Evolutionary conservation across 1,140 invertebrate species (phyloP).

Genomic region (Steinernema feltiae): DNA sequence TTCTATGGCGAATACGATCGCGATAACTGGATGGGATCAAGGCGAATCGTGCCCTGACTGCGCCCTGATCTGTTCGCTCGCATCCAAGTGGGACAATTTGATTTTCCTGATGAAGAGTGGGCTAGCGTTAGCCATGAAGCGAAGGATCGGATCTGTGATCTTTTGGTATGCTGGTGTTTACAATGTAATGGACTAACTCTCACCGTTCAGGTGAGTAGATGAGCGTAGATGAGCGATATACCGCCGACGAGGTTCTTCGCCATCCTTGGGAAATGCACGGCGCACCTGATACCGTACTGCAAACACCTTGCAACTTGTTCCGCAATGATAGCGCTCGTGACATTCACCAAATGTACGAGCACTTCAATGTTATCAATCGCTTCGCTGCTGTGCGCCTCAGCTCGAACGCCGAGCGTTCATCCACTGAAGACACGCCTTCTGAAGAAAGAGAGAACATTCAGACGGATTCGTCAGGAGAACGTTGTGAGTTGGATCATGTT

Average conservation of each 20-base stretch:
- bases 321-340: conserved; percentile 56
- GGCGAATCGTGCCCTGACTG: conserved; percentile 55
- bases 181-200: conserved; percentile 7
- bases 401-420: conserved; percentile 21
- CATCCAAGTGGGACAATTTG: conserved; percentile 75
- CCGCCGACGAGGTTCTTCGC: conserved; percentile 28
- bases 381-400: conserved; percentile 32
- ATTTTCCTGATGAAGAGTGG: conserved; percentile 89
- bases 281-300: conserved; percentile 43
- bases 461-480: conserved; percentile 20
- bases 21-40: conserved; percentile 83
- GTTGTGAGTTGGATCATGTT: no score
- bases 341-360: conserved; percentile 51
- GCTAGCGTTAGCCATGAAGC: conserved; percentile 76
- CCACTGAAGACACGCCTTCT: conserved; percentile 11
- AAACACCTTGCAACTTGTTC: conserved; percentile 38
- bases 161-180: conserved; percentile 68
- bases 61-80: conserved; percentile 63
- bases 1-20: conserved; percentile 80
- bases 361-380: conserved; percentile 46
- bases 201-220: conserved; percentile 40
- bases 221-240: conserved; percentile 49
- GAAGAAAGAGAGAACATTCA: conserved; percentile 25
- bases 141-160: conserved; percentile 81
- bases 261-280: conserved; percentile 17